Evolutionary conservation across 2,113 vertebrate species (phyloP), one percentile per base, ranked within the genome.

Genomic region (Diadophis punctatus): DNA sequence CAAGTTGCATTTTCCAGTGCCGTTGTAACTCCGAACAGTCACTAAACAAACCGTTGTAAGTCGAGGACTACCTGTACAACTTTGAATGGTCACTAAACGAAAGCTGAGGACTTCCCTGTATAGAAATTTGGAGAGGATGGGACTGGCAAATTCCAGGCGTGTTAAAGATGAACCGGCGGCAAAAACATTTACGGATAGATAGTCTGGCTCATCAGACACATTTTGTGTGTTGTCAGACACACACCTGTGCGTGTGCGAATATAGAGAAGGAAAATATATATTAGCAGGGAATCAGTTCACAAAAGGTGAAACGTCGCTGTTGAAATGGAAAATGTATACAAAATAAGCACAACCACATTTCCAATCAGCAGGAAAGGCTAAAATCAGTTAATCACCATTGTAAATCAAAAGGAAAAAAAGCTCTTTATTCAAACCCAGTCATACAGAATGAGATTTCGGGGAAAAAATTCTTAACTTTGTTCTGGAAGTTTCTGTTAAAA

Each of bases 231-330:
- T 88, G 52, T 88, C 48, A 58, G 55, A 8, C 1, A 7, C 5
- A 23, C 1, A 30, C 25, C 3, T 25, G 39, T n/a, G 18, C 1
- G 0, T 14, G 23, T n/a, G 18, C 1, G 0, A 14, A 1, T 22
- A 88, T 9, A 11, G 11, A 48, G 84, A 43, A 39, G n/a, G 51
- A 18, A 55, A 55, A 34, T 53, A 22, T 23, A 18, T 25, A 56
- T 34, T 9, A 87, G 18, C 30, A 39, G n/a, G 20, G 49, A 88
- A 10, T 53, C 20, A 2, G 51, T 88, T 56, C 30, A 39, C 18
- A 9, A 55, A 39, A 39, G 39, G 3, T 55, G n/a, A 39, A 88
- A 23, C 8, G 18, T 53, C 1, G 16, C 63, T n/a, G 53, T 55
- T 88, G 53, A 88, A 55, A 22, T 34, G 22, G 53, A 55, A 56